Base-by-base conservation (phyloP, 2,888 invertebrate genomes). In the Drosophila robusta region DNA sequence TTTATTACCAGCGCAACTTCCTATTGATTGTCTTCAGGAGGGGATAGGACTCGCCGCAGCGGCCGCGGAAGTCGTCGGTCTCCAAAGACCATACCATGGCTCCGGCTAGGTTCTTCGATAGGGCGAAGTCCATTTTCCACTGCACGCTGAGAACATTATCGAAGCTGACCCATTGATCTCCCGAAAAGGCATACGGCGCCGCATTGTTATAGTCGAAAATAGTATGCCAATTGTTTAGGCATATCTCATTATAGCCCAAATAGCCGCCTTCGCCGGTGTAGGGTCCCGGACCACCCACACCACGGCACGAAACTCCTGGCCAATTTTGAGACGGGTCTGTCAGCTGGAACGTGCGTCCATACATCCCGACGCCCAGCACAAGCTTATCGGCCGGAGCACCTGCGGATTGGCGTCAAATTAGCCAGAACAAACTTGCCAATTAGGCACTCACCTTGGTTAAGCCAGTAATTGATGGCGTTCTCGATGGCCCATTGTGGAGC, bases 41-140 rank as follows among this genome's bases (percentile, higher is more conserved):
- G 3, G 95, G 94, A 87, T 93, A 95, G 36, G 97, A n/a, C 47
- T 87, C 73, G 5, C 87, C 89, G 52, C 98, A 98, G 22, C 94
- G 94, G n/a, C 98, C 98, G 42, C 97, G 94, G 93, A 97, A 98
- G 90, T 98, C 98, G 76, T 98, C 98, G 90, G 97, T 98, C 92
- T 98, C 98, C 80, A 98, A 95, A 0, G 97, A 96, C 91, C 91
- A 92, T 58, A 91, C 78, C 92, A 92, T 92, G 78, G 90, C 78
- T 89, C 98, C 98, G 81, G 96, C 97, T 12, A 98, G 93, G 58
- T 95, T 94, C 78, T 95, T 95, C 65, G 96, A 95, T 41, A 95
- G 95, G 0, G 96, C 97, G 86, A 96, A 98, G 81, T 95, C 94
- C 0, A 96, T 95, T 93, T 98, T 98, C 90, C 94, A 94, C 87